Conservation (phyloP, 2,888 invertebrate species). For the Chrysolina americana region DNA sequence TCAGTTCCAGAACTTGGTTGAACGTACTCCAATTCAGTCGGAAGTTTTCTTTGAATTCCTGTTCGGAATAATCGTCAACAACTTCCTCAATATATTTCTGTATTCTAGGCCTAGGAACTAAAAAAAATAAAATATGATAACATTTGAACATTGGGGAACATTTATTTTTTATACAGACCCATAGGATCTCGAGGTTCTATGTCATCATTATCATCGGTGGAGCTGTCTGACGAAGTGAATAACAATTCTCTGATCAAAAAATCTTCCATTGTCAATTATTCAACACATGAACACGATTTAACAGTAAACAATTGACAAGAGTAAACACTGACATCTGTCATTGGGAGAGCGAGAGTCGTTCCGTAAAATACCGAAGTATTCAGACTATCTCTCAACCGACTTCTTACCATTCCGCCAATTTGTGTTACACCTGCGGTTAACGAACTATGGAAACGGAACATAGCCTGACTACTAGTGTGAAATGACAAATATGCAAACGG, state of each 20-base stretch:
- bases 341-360: too few species aligned
- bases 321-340: too few species aligned
- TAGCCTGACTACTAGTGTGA: too few species aligned
- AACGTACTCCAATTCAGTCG: conserved; percentile 17
- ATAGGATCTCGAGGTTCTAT: conserved; percentile 7
- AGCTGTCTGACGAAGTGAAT: conserved; percentile 12
- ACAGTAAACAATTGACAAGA: too few species aligned
- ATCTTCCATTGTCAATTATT: background rate
- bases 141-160: background rate
- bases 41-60: conserved; percentile 21
- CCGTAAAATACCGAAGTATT: too few species aligned
- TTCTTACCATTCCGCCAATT: too few species aligned
- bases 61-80: background rate
- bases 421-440: too few species aligned
- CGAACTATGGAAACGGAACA: too few species aligned
- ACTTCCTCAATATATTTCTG: conserved; percentile 10
- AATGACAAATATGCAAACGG: too few species aligned
- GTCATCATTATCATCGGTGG: conserved; percentile 4
- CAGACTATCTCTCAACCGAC: too few species aligned
- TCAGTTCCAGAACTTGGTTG: conserved; percentile 16
- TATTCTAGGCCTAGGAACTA: background rate
- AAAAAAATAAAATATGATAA: background rate
- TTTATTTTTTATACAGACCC: background rate
- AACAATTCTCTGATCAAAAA: conserved; percentile 14
- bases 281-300: too few species aligned